These are phyloP conservation scores for Peromyscus eremicus DNA, from an alignment of 2,797 vertebrate species.

Conservation along the genomic window DNA sequence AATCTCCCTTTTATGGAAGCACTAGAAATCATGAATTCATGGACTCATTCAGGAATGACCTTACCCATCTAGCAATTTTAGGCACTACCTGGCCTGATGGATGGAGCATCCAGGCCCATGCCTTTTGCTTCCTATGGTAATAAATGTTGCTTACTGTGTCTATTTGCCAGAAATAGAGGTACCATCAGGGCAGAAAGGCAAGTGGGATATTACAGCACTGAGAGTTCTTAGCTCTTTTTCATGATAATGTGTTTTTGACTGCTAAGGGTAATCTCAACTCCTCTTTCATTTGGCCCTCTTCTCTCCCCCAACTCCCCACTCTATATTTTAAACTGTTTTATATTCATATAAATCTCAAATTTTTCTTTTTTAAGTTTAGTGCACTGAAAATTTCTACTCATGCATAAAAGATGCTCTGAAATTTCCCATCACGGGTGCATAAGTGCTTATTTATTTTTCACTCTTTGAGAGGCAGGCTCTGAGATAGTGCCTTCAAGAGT, in stretches of 20 bases:
- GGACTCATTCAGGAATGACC: not conserved
- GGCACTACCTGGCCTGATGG: conserved; percentile 3
- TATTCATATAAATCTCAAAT: conserved; percentile 62
- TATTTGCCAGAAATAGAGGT: not conserved
- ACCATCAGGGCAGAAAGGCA: not conserved
- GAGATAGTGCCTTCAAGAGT: conserved; percentile 68
- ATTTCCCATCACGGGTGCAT: conserved; percentile 45
- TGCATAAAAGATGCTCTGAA: conserved; percentile 66
- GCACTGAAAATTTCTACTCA: conserved; percentile 70
- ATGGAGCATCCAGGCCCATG: not conserved
- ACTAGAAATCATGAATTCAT: conserved; percentile 68
- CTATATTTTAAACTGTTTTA: conserved; percentile 58
- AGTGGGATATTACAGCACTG: not conserved
- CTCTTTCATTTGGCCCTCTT: conserved; percentile 4
- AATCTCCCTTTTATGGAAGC: conserved; percentile 56
- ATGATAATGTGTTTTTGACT: conserved; percentile 64
- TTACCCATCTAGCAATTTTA: not conserved
- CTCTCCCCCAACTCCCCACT: not conserved
- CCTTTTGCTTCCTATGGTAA: conserved; percentile 44
- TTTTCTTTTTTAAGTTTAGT: conserved; percentile 67
- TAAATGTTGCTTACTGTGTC: conserved; percentile 55
- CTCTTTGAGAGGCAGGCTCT: conserved; percentile 55
- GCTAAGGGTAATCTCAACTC: not conserved
- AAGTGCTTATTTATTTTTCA: conserved; percentile 77
- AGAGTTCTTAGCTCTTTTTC: conserved; percentile 53